A percentile compares a stretch with the other conserved stretches of the same genome.
Evolutionary conservation across 2,888 invertebrate species (phyloP).

Genomic region (Sphaerophoria rueppellii): DNA sequence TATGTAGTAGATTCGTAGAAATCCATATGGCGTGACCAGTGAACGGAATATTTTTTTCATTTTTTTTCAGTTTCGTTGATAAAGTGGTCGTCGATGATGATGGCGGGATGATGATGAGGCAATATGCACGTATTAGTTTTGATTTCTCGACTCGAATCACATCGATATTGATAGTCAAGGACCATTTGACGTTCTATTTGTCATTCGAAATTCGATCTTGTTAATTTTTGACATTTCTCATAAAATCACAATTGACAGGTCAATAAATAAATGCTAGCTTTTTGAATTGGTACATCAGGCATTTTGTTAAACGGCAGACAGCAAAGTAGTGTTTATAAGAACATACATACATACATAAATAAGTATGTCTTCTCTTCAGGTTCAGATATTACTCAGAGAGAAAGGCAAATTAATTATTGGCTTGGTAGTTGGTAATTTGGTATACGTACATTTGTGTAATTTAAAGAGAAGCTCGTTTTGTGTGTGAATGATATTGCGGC

Average conservation of each 20-base stretch:
- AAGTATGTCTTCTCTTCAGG: neutral
- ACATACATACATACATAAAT: neutral
- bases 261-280: neutral
- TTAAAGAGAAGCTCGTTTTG: no score
- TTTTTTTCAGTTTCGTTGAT: neutral
- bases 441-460: neutral
- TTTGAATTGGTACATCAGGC: neutral
- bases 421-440: neutral
- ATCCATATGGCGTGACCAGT: constrained; percentile 43
- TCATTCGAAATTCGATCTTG: neutral
- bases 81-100: neutral
- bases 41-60: neutral
- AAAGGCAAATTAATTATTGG: constrained; percentile 14
- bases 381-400: no score
- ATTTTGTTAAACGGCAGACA: no score
- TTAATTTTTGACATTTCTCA: constrained; percentile 17
- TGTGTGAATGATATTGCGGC: constrained; percentile 56
- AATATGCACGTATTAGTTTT: constrained; percentile 56
- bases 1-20: constrained; percentile 19
- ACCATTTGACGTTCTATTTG: neutral
- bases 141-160: neutral
- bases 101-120: constrained; percentile 35
- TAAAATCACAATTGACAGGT: constrained; percentile 18
- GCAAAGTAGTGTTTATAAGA: neutral
- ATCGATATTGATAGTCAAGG: neutral